Evolutionary conservation across 2,797 vertebrate genomes (phyloP).

Genomic region (Tangara arthus): DNA sequence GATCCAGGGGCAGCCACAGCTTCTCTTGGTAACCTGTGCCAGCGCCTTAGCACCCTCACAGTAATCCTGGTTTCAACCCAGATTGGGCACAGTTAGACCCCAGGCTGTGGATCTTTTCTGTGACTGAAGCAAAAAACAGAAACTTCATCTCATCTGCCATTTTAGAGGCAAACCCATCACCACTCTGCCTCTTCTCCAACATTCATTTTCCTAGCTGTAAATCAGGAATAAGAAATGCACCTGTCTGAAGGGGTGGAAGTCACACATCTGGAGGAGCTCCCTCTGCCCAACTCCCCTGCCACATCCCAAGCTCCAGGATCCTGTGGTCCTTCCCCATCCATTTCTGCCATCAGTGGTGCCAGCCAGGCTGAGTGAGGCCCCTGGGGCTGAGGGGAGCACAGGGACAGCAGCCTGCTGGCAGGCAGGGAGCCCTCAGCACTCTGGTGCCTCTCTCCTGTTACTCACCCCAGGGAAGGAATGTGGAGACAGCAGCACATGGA

Average conservation of each 20-base stretch:
- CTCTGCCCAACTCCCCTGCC: not conserved
- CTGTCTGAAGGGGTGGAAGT: not conserved
- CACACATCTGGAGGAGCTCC: accelerated
- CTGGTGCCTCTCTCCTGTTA: not conserved
- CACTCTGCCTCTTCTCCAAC: not conserved
- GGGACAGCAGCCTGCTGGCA: not conserved
- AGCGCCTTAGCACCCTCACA: accelerated
- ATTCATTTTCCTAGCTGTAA: not conserved
- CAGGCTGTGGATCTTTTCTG: not conserved
- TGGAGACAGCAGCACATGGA: not conserved
- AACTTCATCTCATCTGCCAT: not conserved
- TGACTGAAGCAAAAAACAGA: not conserved
- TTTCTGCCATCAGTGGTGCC: not conserved
- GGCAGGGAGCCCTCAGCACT: not conserved
- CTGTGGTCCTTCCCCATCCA: accelerated
- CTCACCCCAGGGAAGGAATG: not conserved
- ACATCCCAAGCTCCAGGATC: not conserved
- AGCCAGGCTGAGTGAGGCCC: not conserved
- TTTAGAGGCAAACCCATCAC: not conserved
- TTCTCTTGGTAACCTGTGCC: not conserved
- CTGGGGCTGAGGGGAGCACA: accelerated
- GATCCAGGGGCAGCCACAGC: not conserved
- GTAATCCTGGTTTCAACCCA: not conserved
- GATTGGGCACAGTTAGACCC: not conserved
- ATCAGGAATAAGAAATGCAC: not conserved